Evolutionary conservation across 1,140 invertebrate genomes (phyloP), one percentile per base, ranked within the genome.

Genomic region (Octopus bimaculoides): DNA sequence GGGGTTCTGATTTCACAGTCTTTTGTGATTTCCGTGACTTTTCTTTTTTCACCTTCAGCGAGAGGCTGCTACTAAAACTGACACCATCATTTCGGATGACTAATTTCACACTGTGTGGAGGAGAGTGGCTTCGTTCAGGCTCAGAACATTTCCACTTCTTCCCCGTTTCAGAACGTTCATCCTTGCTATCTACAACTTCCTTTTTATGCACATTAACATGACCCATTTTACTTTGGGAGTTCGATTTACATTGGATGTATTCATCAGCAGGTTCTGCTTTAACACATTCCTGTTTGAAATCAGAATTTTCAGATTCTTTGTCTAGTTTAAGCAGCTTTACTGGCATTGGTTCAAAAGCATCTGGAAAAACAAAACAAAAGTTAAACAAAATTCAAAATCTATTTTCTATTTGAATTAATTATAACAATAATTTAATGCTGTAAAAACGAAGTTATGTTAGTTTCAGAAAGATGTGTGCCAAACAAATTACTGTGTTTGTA

Each of bases 311-410:
- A 54, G 26, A 61, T 17, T 74, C 61, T 71, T 12, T 52, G 17
- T 54, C 71, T 20, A 56, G 26, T 52, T 79, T 79, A 66, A 83
- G 81, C 54, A 80, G 84, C 71, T 79, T 82, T 75, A 81, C 56
- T 71, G 86, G 86, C 85, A 87, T 86, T n/a, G 85, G 83, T 74
- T 83, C 81, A 82, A 87, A 87, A 52, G 78, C 77, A 80, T 84
- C 86, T 87, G 75, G 41, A 84, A 83, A 66, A 71, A 77, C 12
- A 79, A 77, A 26, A 76, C 79, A n/a, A 74, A 77, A 79, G 17
- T 5, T 6, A 12, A 75, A n/a, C 10, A 26, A n/a, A 75, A 75
- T 12, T 1, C 1, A 75, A 75, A n/a, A 75, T 75, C 26, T 41
- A 41, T 41, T 41, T 41, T 3, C 1, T 41, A 41, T 41, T 41